Base-by-base conservation (phyloP, 2,797 vertebrate genomes). In the Pristis pectinata region DNA sequence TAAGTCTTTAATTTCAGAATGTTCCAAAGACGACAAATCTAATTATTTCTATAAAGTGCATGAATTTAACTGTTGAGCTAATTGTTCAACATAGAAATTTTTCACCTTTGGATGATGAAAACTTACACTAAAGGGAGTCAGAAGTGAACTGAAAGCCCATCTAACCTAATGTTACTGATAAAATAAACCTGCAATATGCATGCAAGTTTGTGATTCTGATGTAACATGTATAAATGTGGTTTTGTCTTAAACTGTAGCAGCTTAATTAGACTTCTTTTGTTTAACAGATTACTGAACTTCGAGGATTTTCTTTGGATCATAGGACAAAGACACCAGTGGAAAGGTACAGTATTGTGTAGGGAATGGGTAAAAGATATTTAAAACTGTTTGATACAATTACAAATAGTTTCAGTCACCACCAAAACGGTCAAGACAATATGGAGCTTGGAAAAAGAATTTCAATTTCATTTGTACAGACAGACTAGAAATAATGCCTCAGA, bases 301-400 rank as follows among this genome's bases (percentile, higher is more conserved):
- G 30, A 34, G 13, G 70, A 49, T 72, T 74, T 74, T 67, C 70
- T 94, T 49, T 94, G 92, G 70, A 91, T 89, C 17, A 59, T 67
- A 67, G 61, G 59, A 91, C n/a, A 67, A 67, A 72, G 92, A 24
- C 5, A 74, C 30, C 27, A 34, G 24, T 49, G 67, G 44, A 74
- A 61, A 94, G 92, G 92, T 93, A 74, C 27, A 72, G 37, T 27
- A 76, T 70, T 72, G 30, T 93, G 64, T 49, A 91, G 49, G 70
- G 41, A 53, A 11, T 19, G 22, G 70, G 5, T 94, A 7, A 76
- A 76, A 56, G 70, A 74, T 93, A 93, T 93, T 74, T 74, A 67
- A 94, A 53, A 24, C 92, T 44, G 9, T 49, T 93, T 93, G 70
- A n/a, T 30, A 74, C 67, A 37, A 56, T 53, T 94, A 34, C 92